Percentiles rank a stretch among this genome's conserved stretches.
These are phyloP conservation scores for Diabrotica balteata DNA, from an alignment of 2,888 invertebrate genomes.

Conservation along the genomic window DNA sequence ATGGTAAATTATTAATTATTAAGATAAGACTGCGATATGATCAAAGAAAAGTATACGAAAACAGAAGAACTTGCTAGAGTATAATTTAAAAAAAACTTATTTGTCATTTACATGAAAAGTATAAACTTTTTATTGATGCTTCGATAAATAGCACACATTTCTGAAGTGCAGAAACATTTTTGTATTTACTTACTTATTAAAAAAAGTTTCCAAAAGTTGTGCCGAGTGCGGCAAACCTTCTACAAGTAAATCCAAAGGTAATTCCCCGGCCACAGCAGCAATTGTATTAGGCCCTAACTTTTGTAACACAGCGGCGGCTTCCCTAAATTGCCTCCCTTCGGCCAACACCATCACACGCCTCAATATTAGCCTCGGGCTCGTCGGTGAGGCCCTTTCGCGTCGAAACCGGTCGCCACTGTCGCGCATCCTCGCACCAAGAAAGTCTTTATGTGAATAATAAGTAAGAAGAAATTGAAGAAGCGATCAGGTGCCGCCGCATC, in stretches of 20 bases:
- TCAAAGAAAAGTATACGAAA: no score
- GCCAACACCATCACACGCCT: slow-evolving; percentile 79
- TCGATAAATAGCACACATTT: no score
- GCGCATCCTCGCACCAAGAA: slow-evolving; percentile 63
- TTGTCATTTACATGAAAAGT: no score
- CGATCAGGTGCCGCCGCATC: slow-evolving; percentile 12
- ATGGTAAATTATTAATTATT: no score
- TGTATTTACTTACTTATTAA: slow-evolving; percentile 66
- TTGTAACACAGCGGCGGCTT: slow-evolving; percentile 85
- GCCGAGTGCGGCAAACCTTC: slow-evolving; percentile 89
- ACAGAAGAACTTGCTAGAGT: no score
- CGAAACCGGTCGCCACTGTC: slow-evolving; percentile 77
- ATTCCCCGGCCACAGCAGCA: slow-evolving; percentile 75
- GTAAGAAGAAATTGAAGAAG: slow-evolving; percentile 13
- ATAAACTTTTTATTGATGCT: no score
- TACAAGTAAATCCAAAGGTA: slow-evolving; percentile 87
- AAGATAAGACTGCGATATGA: no score
- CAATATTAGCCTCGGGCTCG: slow-evolving; percentile 72
- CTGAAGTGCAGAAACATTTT: no score
- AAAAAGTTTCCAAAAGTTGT: slow-evolving; percentile 84
- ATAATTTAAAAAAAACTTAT: no score
- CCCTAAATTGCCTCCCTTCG: slow-evolving; percentile 88
- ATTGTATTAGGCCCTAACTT: slow-evolving; percentile 82
- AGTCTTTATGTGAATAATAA: slow-evolving; percentile 46
- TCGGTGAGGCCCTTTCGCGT: slow-evolving; percentile 69